Evolutionary conservation across 2,113 vertebrate genomes (phyloP).

Genomic region (Pelecanoides urinatrix): DNA sequence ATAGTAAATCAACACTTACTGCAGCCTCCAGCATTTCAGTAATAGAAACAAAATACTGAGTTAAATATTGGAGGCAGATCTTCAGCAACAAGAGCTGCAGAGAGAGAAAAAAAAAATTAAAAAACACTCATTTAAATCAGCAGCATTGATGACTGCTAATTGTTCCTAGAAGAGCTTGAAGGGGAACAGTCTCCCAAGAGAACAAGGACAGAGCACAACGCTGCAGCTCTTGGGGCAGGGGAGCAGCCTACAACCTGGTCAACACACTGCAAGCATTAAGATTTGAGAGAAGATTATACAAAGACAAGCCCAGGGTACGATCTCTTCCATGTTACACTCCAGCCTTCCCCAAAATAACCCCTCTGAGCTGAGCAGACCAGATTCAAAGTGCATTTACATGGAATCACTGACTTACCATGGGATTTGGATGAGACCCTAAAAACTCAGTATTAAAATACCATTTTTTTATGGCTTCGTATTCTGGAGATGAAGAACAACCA

Average conservation of each 20-base stretch:
- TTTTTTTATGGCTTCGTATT: neutral
- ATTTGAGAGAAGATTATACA: neutral
- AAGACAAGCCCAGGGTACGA: neutral
- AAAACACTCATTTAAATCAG: neutral
- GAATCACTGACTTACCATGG: rapidly evolving
- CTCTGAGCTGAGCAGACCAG: neutral
- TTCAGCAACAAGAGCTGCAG: neutral
- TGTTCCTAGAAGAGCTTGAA: neutral
- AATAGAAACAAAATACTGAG: neutral
- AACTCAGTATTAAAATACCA: neutral
- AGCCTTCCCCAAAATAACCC: neutral
- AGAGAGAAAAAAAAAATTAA: neutral
- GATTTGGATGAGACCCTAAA: neutral
- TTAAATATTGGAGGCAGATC: neutral
- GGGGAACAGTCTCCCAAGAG: neutral
- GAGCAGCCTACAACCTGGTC: neutral
- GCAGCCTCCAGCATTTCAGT: neutral
- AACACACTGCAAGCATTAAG: neutral
- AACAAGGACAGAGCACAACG: rapidly evolving
- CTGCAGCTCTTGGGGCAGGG: neutral
- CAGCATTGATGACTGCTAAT: neutral
- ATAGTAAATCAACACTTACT: neutral
- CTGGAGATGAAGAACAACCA: neutral
- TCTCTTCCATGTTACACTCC: neutral
- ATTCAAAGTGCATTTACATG: neutral